Evolutionary conservation across 2,888 invertebrate species (phyloP), one percentile per base, ranked within the genome.

Genomic region (Chrysomela aeneicollis): DNA sequence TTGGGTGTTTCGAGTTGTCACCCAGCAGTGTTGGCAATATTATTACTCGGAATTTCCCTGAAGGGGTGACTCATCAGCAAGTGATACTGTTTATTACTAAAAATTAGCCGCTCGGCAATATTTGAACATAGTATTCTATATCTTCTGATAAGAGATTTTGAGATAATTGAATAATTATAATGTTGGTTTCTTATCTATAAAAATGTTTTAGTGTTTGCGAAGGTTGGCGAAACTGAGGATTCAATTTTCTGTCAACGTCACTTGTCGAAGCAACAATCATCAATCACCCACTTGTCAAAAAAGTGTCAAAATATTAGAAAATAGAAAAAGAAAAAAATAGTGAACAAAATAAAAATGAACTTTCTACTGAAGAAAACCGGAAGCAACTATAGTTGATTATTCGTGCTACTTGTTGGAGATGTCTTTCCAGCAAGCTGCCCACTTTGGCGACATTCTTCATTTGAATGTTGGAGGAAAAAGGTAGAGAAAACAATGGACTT

Each of bases 381-480:
- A n/a, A 42, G 15, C 42, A 15, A 15, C n/a, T 55, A 26, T 19
- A 55, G 15, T 18, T 42, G n/a, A 17, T 49, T 26, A 26, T 26
- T 26, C 26, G 3, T 26, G 26, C 22, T 8, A 37, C 35, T 52
- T 19, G 30, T 30, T 46, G 53, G 68, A 63, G 42, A 70, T 72
- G 72, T 61, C 70, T 22, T 81, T 83, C 73, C 84, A 86, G 77
- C 83, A 84, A 53, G 79, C 83, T 64, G 62, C 62, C 52, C 84
- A 84, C 71, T 82, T 82, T 73, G 87, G 88, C 69, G 91, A 91
- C 85, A 95, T 98, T 74, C 90, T 98, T 66, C 93, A 96, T 83
- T 87, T 98, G 72, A 98, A 98, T 84, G 95, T 98, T 73, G 98
- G 98, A 65, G 98, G 98, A 69, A 94, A 93, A 77, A 92, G 92